Percentiles rank a stretch among this genome's conserved stretches.
phyloP scores from a whole-genome alignment of 2,113 vertebrate species.

The Rhadina sibilatrix region DNA sequence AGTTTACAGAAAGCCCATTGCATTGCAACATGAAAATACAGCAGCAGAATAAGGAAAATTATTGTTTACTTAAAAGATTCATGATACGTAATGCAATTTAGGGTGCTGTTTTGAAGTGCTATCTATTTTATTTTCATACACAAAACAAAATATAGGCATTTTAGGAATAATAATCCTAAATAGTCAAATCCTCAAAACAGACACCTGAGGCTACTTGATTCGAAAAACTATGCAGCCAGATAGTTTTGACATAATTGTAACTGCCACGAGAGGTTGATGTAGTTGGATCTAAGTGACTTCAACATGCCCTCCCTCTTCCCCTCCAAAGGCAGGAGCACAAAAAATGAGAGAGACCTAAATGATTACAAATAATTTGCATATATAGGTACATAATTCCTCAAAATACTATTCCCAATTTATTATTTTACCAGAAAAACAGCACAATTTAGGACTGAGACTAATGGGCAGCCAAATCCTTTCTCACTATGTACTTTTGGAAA shows the following conservation, averaged over 20 bases:
- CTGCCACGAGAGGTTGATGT: background rate
- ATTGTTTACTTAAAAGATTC: background rate
- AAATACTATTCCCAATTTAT: background rate
- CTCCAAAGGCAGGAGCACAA: background rate
- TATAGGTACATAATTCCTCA: background rate
- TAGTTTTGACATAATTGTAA: background rate
- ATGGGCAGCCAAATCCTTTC: background rate
- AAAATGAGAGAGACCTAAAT: background rate
- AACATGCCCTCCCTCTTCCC: fast-evolving
- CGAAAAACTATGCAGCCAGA: background rate
- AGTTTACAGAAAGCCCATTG: background rate
- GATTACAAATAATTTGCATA: background rate
- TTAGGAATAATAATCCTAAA: background rate
- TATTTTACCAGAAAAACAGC: background rate
- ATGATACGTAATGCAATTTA: background rate
- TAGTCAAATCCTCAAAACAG: background rate
- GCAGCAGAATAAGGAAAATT: background rate
- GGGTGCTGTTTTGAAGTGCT: background rate
- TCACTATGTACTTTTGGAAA: background rate
- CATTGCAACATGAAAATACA: background rate
- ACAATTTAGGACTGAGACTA: background rate
- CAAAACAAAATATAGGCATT: background rate
- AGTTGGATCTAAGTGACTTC: background rate
- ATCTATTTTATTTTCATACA: background rate
- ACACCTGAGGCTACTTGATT: background rate